phyloP scores from a whole-genome alignment of 2,797 vertebrate genomes.

The Clarias laeviceps region DNA sequence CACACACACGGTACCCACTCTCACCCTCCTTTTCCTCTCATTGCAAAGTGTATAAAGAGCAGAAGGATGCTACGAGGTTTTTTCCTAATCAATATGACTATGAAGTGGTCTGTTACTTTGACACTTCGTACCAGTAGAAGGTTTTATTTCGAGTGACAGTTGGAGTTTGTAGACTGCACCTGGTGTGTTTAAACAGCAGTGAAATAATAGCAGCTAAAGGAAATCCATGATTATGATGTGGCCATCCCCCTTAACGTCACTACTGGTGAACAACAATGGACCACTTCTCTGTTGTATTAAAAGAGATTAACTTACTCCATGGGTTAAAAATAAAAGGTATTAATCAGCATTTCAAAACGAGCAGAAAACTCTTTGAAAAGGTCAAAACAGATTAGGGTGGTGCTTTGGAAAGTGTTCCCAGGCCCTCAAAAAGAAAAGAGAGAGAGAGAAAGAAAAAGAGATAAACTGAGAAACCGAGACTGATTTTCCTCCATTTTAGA shows the following conservation, averaged over 20 bases:
- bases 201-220: constrained; percentile 36
- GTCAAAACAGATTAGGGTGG: constrained; percentile 45
- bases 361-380: constrained; percentile 42
- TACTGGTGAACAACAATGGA: constrained; percentile 28
- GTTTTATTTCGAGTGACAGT: not conserved
- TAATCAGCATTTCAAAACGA: constrained; percentile 40
- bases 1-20: constrained; percentile 16
- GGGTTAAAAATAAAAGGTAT: constrained; percentile 49
- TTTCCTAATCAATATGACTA: constrained; percentile 9
- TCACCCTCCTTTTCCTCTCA: constrained; percentile 52
- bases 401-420: constrained; percentile 47
- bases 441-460: constrained; percentile 1
- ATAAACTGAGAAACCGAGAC: constrained; percentile 8
- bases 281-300: constrained; percentile 33
- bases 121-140: not conserved
- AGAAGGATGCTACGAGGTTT: constrained; percentile 12
- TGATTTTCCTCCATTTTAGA: constrained; percentile 32
- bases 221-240: constrained; percentile 31
- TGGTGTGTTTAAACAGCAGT: constrained; percentile 11
- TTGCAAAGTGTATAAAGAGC: constrained; percentile 60
- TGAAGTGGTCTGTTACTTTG: not conserved
- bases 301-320: constrained; percentile 43
- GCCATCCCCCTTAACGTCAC: constrained; percentile 29
- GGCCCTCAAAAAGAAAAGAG: constrained; percentile 27
- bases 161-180: constrained; percentile 1